Percentiles rank a stretch among this genome's conserved stretches.
These are phyloP conservation scores for Caenorhabditis briggsae DNA, from an alignment of 1,140 invertebrate genomes.

Conservation along the genomic window DNA sequence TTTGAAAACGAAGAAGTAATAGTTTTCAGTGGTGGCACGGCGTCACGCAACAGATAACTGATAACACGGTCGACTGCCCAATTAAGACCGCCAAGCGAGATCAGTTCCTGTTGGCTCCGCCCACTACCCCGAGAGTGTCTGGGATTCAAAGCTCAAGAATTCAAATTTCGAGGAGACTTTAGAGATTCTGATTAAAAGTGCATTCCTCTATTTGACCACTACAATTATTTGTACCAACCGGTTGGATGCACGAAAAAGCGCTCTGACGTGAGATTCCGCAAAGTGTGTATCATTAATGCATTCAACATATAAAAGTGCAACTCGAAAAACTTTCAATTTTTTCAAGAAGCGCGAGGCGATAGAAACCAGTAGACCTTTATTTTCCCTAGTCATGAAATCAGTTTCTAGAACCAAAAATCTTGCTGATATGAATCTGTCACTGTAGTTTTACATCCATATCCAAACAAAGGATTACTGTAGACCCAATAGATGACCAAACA, in stretches of 20 bases:
- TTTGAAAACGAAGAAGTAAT: not conserved
- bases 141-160: not conserved
- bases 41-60: not conserved
- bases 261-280: slow-evolving; percentile 6
- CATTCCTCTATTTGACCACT: not conserved
- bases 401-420: no score
- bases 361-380: not conserved
- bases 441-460: not conserved
- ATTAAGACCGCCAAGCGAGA: slow-evolving; percentile 16
- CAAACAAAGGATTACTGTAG: not conserved
- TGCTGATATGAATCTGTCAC: not conserved
- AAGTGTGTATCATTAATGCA: no score
- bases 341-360: not conserved
- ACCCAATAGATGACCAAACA: no score
- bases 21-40: not conserved
- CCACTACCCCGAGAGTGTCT: not conserved
- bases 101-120: not conserved
- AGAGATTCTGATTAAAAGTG: not conserved
- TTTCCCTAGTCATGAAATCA: no score
- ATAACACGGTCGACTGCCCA: not conserved
- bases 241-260: not conserved
- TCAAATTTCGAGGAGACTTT: not conserved
- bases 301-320: not conserved
- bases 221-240: not conserved
- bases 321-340: not conserved